A percentile compares a stretch with the other conserved stretches of the same genome.
These are phyloP conservation scores for Morus bassanus DNA, from an alignment of 2,797 vertebrate genomes.

Conservation along the genomic window DNA sequence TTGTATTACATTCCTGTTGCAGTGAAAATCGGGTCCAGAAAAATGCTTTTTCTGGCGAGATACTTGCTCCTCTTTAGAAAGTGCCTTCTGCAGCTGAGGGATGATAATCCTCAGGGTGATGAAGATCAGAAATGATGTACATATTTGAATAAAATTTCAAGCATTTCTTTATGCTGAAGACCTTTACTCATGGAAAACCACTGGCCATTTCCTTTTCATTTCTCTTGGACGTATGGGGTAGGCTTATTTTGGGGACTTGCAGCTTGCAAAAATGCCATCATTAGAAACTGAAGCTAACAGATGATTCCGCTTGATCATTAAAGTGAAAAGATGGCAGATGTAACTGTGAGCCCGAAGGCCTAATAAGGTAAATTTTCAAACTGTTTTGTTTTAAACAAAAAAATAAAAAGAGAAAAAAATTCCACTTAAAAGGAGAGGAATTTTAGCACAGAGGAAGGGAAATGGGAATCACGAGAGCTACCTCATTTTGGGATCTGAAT, in stretches of 20 bases:
- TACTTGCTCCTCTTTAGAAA: neutral
- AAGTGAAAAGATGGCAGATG: neutral
- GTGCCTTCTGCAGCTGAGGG: slow-evolving; percentile 1
- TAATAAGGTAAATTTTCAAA: neutral
- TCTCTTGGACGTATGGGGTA: accelerated
- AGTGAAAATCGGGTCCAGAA: neutral
- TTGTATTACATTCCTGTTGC: neutral
- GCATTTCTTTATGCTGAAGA: neutral
- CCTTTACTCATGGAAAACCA: neutral
- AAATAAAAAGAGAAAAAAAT: neutral
- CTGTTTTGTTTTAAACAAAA: neutral
- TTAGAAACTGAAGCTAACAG: neutral
- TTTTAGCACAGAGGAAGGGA: neutral
- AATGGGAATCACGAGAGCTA: neutral
- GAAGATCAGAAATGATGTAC: neutral
- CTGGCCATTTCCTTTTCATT: neutral
- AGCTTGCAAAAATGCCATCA: neutral
- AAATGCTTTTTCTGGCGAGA: neutral
- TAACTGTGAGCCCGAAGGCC: neutral
- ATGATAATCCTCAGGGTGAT: neutral
- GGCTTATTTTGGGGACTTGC: neutral
- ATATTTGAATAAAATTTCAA: neutral
- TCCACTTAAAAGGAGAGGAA: neutral
- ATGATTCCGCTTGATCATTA: neutral
- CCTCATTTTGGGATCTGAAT: neutral